phyloP scores from a whole-genome alignment of 30 jellyfish, hydroid and myxozoan species.

The Hydractinia symbiolongicarpus region DNA sequence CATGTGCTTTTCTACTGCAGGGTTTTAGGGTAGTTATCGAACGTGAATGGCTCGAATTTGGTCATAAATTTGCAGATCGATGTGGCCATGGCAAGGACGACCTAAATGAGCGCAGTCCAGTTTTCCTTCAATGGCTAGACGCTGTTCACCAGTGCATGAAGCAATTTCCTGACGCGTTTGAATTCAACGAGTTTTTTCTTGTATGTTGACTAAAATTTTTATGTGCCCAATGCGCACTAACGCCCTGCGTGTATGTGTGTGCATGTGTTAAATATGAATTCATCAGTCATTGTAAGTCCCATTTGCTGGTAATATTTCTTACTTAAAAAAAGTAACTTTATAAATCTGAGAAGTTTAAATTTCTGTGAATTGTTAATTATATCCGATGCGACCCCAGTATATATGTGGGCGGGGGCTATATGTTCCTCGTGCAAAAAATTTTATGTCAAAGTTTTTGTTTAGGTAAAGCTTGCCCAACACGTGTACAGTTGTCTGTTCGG shows the following conservation, averaged over 20 bases:
- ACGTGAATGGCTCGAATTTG: constrained; percentile 95
- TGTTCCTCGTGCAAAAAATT: no score
- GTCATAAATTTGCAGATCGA: constrained; percentile 92
- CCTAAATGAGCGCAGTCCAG: constrained; percentile 85
- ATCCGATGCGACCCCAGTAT: no score
- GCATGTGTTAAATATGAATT: no score
- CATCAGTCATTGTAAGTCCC: no score
- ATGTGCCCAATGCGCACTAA: no score
- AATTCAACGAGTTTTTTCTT: constrained; percentile 67
- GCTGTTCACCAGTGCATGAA: constrained; percentile 69
- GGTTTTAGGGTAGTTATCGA: constrained; percentile 81
- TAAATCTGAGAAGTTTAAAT: no score
- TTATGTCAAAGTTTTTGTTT: background rate
- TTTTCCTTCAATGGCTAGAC: constrained; percentile 84
- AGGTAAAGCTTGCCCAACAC: constrained; percentile 81
- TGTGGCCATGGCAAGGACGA: constrained; percentile 76
- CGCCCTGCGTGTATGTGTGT: no score
- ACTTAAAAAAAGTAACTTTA: no score
- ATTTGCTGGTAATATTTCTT: no score
- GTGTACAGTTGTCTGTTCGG: constrained; percentile 88
- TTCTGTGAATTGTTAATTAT: no score
- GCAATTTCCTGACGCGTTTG: constrained; percentile 90
- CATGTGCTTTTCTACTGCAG: constrained; percentile 21
- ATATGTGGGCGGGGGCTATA: no score
- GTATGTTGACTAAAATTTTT: constrained; percentile 22